These are phyloP conservation scores for Geotrupes spiniger DNA, from an alignment of 2,888 invertebrate species.

Conservation along the genomic window DNA sequence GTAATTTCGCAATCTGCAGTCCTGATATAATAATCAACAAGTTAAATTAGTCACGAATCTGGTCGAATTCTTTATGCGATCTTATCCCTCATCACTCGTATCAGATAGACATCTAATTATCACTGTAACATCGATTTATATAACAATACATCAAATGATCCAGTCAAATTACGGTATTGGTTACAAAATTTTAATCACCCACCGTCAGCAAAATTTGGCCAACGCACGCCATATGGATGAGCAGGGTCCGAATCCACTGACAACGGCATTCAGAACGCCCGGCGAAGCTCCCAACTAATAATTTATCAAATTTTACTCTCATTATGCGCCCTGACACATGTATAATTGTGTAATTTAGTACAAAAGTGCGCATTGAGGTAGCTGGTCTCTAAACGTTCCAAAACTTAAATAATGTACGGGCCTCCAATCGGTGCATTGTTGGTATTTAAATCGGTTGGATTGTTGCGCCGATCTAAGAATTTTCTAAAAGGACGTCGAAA, in stretches of 20 bases:
- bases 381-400: constrained; percentile 12
- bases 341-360: constrained; percentile 23
- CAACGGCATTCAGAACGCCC: not conserved
- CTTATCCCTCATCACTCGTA: too few species aligned
- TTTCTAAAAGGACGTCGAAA: not conserved
- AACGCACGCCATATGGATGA: constrained; percentile 3
- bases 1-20: too few species aligned
- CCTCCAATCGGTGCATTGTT: constrained; percentile 1
- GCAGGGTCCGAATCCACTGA: not conserved
- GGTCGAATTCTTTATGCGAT: too few species aligned
- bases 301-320: constrained; percentile 24
- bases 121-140: too few species aligned
- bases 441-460: constrained; percentile 1
- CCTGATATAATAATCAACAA: too few species aligned
- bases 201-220: not conserved
- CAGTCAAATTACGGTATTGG: too few species aligned
- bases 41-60: too few species aligned
- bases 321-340: constrained; percentile 21
- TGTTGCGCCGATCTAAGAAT: not conserved
- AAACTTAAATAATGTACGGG: not conserved
- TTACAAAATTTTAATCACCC: too few species aligned
- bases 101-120: too few species aligned
- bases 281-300: constrained; percentile 16
- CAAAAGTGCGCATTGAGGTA: constrained; percentile 22
- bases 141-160: too few species aligned